A percentile compares a stretch with the other conserved stretches of the same genome.
phyloP scores from a whole-genome alignment of 2,113 vertebrate genomes.

The Neodontobutis hainanensis region DNA sequence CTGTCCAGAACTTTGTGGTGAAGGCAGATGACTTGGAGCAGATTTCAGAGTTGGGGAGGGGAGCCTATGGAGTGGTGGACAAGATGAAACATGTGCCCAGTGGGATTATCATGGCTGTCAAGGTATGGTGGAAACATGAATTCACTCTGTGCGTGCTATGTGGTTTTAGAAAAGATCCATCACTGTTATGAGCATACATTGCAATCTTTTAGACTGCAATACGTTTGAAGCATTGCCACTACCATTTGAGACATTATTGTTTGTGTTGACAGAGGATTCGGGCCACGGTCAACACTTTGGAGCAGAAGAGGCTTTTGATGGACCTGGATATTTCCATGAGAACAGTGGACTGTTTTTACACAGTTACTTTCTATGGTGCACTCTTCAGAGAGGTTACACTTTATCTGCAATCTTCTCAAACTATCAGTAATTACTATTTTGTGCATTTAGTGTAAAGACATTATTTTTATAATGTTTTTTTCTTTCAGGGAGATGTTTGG shows the following conservation, averaged over 20 bases:
- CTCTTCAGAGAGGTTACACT: constrained; percentile 96
- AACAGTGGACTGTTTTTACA: constrained; percentile 96
- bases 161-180: constrained; percentile 33
- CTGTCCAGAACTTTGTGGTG: constrained; percentile 94
- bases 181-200: constrained; percentile 29
- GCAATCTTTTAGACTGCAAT: not conserved
- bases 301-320: constrained; percentile 99
- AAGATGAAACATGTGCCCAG: constrained; percentile 97
- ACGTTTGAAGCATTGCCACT: constrained; percentile 9
- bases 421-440: not conserved
- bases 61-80: constrained; percentile 97
- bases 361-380: constrained; percentile 98
- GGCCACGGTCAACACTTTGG: constrained; percentile 96
- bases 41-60: constrained; percentile 92
- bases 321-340: constrained; percentile 98
- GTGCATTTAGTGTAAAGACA: not conserved
- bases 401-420: not conserved
- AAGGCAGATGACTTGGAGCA: constrained; percentile 97
- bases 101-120: constrained; percentile 97
- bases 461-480: not conserved
- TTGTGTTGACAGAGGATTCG: constrained; percentile 86
- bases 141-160: constrained; percentile 16
- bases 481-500: constrained; percentile 93
- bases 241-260: constrained; percentile 2
- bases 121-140: constrained; percentile 78